Conservation (phyloP, 2,113 vertebrate genomes). For the Microtus oregoni region DNA sequence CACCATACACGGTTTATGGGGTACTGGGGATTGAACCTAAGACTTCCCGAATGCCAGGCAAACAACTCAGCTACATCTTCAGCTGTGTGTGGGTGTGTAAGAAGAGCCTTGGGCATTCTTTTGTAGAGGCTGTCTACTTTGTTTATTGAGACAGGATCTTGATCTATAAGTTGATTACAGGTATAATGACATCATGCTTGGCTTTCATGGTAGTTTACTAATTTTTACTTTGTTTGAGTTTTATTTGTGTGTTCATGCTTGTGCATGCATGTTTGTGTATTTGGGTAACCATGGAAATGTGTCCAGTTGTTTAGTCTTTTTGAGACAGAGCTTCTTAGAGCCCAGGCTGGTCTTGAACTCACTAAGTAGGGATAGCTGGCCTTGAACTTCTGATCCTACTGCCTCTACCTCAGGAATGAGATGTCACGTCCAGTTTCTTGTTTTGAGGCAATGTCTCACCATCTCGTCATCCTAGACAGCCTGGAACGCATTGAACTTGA, state of each 20-base stretch:
- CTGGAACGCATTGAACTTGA: background rate
- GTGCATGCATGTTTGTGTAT: background rate
- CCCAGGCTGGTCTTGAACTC: background rate
- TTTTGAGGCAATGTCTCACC: background rate
- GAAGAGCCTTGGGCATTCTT: background rate
- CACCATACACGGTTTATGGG: background rate
- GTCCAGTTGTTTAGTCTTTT: background rate
- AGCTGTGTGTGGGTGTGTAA: background rate
- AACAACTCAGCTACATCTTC: background rate
- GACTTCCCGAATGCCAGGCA: background rate
- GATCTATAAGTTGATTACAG: background rate
- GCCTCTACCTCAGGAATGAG: background rate
- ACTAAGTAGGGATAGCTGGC: background rate
- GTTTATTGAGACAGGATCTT: background rate
- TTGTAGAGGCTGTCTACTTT: background rate
- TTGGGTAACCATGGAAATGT: background rate
- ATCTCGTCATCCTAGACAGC: background rate
- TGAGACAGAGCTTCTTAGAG: background rate
- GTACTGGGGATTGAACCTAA: background rate
- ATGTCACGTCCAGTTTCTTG: background rate
- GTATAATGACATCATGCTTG: background rate
- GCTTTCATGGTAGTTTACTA: background rate
- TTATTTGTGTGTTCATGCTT: background rate
- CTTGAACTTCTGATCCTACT: background rate
- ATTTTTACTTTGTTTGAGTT: background rate